These are phyloP conservation scores for Ateles fusciceps DNA, from an alignment of 2,797 vertebrate species.

Conservation along the genomic window DNA sequence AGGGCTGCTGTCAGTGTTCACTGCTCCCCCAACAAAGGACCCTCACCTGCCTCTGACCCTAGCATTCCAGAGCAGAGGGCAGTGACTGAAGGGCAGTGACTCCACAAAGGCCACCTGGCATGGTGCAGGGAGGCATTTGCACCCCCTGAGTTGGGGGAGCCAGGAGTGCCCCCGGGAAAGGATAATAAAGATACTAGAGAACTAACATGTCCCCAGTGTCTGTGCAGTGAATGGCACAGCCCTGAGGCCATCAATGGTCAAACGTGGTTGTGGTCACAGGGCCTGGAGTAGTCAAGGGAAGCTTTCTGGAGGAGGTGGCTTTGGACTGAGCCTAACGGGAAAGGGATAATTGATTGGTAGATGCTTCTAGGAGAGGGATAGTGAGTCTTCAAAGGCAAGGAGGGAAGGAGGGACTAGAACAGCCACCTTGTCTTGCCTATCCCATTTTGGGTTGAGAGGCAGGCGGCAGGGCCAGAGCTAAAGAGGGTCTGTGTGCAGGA, in stretches of 20 bases:
- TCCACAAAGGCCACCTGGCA: neutral
- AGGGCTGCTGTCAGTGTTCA: neutral
- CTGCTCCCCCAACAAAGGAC: neutral
- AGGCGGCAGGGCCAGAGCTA: neutral
- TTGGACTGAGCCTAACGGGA: neutral
- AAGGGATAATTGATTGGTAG: neutral
- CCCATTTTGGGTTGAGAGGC: neutral
- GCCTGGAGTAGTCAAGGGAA: neutral
- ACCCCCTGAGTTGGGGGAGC: neutral
- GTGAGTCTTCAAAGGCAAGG: neutral
- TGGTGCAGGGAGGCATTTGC: neutral
- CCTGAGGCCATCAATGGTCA: neutral
- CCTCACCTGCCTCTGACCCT: neutral
- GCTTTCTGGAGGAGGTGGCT: neutral
- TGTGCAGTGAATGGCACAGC: neutral
- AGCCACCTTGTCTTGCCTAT: neutral
- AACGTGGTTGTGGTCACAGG: neutral
- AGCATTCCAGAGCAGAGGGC: neutral
- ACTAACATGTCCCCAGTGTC: neutral
- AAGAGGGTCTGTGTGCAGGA: accelerated
- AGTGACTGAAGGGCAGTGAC: neutral
- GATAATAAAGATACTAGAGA: slow-evolving; percentile 62
- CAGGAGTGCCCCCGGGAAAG: neutral
- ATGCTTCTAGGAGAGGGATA: neutral
- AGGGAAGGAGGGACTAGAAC: neutral